Percentiles rank a stretch among this genome's conserved stretches.
Evolutionary conservation across 2,888 invertebrate genomes (phyloP).

Genomic region (Caenorhabditis sp.): DNA sequence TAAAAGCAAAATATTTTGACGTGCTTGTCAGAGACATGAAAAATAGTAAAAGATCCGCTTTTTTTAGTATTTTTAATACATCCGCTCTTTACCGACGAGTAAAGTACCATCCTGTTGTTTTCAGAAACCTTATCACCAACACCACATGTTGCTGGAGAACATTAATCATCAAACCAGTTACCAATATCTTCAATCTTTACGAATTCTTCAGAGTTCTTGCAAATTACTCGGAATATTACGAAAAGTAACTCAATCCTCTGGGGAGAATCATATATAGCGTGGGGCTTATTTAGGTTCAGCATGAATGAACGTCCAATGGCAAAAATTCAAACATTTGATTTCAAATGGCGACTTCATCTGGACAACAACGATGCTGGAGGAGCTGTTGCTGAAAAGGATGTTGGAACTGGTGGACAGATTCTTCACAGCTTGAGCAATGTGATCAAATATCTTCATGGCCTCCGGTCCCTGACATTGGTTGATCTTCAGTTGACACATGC

Average conservation of each 20-base stretch:
- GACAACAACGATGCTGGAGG: constrained; percentile 66
- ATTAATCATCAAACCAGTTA: constrained; percentile 88
- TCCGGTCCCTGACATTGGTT: constrained; percentile 87
- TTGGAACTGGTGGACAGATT: constrained; percentile 88
- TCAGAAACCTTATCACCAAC: constrained; percentile 86
- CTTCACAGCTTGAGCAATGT: constrained; percentile 85
- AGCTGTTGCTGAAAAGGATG: constrained; percentile 60
- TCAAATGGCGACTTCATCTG: constrained; percentile 80
- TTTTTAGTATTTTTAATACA: not conserved
- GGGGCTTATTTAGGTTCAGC: constrained; percentile 11
- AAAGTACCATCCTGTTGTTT: too few species aligned
- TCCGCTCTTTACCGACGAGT: too few species aligned
- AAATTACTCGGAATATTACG: constrained; percentile 73
- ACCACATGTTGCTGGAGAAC: constrained; percentile 88
- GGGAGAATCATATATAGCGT: not conserved
- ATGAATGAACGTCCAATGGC: constrained; percentile 57
- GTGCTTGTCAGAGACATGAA: not conserved
- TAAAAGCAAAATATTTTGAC: constrained; percentile 20
- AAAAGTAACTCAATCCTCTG: constrained; percentile 44
- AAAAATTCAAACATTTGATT: constrained; percentile 63
- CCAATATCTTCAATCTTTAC: constrained; percentile 90
- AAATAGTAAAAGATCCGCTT: not conserved
- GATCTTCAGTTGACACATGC: constrained; percentile 89
- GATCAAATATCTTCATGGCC: constrained; percentile 87
- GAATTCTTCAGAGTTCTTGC: constrained; percentile 91